Conservation (phyloP, 2,113 vertebrate genomes). For the Jaculus jaculus region DNA sequence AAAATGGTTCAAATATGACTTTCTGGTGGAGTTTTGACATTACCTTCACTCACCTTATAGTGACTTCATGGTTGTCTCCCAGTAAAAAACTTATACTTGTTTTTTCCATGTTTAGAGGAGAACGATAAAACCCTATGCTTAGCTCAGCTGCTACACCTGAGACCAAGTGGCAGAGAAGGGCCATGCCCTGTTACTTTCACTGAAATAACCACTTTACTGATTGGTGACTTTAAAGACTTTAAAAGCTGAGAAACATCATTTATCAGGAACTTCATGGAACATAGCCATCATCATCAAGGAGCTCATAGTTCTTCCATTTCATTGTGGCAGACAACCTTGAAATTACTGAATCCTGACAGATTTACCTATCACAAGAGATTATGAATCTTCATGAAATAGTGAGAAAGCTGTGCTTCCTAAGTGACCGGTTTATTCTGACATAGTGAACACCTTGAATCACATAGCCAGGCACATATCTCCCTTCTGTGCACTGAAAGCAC, state of each 20-base stretch:
- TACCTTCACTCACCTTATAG: background rate
- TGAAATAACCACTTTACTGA: background rate
- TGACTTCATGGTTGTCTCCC: background rate
- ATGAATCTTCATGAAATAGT: background rate
- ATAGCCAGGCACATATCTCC: background rate
- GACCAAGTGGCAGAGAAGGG: background rate
- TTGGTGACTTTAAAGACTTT: background rate
- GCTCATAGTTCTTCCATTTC: background rate
- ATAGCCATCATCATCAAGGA: background rate
- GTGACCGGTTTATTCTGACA: background rate
- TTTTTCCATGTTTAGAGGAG: background rate
- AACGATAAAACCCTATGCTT: background rate
- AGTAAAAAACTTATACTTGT: background rate
- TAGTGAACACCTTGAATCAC: background rate
- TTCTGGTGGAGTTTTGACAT: background rate
- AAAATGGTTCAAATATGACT: background rate
- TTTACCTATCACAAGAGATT: background rate
- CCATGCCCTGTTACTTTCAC: background rate
- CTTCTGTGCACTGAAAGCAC: background rate
- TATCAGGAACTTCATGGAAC: background rate
- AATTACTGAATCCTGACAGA: background rate
- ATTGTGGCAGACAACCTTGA: background rate
- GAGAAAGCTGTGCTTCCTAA: background rate
- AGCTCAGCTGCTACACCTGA: background rate
- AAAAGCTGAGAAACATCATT: slow-evolving; percentile 3